phyloP scores from a whole-genome alignment of 2,888 invertebrate genomes.

The Trissoscelio sp. region DNA sequence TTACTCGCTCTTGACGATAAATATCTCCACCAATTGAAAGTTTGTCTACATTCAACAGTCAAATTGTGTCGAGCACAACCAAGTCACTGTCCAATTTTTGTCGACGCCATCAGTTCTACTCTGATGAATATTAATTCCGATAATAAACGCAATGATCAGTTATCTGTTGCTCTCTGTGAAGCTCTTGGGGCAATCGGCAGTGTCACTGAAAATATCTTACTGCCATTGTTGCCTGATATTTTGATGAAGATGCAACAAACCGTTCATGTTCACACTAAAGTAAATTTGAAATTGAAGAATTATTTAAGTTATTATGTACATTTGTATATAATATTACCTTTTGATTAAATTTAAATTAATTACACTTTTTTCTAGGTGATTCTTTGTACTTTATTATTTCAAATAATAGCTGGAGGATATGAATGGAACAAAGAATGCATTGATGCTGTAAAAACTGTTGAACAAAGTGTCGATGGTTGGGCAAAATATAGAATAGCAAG shows the following conservation, averaged over 20 bases:
- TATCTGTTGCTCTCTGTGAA: conserved; percentile 87
- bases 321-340: neutral
- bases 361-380: conserved; percentile 86
- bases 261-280: conserved; percentile 81
- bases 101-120: conserved; percentile 86
- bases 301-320: conserved; percentile 17
- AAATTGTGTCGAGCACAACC: conserved; percentile 87
- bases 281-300: conserved; percentile 56
- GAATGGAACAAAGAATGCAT: conserved; percentile 87
- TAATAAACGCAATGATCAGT: conserved; percentile 76
- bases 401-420: conserved; percentile 90
- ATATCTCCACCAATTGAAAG: conserved; percentile 86
- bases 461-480: conserved; percentile 89
- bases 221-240: conserved; percentile 86
- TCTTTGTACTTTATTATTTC: conserved; percentile 92
- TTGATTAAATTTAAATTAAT: no score
- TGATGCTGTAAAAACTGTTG: conserved; percentile 85
- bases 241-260: conserved; percentile 83
- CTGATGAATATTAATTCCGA: conserved; percentile 77
- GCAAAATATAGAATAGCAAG: conserved; percentile 94
- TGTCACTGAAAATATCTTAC: conserved; percentile 84
- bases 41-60: conserved; percentile 90
- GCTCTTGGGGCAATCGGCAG: conserved; percentile 91
- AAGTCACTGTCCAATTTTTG: conserved; percentile 87
- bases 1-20: conserved; percentile 84